Conservation (phyloP, 2,113 vertebrate species). For the Alosa alosa region DNA sequence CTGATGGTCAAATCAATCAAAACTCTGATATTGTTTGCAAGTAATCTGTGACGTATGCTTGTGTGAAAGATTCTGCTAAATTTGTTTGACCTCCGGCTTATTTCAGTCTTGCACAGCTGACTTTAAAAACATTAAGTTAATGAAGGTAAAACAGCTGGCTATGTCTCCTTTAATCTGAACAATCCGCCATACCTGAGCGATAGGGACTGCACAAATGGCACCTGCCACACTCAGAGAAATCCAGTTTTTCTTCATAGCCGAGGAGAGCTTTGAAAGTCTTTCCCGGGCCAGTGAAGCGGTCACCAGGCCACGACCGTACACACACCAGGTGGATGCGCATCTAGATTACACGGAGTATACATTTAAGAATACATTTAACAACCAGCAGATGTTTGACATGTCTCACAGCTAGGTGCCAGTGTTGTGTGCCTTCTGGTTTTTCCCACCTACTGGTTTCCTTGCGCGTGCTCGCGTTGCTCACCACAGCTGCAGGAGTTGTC, state of each 20-base stretch:
- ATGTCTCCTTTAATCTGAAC: neutral
- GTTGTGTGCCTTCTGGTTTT: no score
- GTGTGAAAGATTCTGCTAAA: no score
- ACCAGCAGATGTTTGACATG: neutral
- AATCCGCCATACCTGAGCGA: slow-evolving; percentile 45
- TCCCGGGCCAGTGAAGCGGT: neutral
- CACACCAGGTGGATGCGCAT: neutral
- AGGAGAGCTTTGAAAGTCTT: slow-evolving; percentile 28
- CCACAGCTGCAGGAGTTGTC: no score
- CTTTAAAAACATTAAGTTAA: no score
- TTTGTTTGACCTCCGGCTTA: no score
- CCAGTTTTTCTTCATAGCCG: slow-evolving; percentile 41
- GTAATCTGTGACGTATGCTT: no score
- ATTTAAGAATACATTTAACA: neutral
- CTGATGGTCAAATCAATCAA: no score
- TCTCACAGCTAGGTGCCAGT: neutral
- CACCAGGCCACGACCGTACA: neutral
- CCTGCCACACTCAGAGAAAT: slow-evolving; percentile 40
- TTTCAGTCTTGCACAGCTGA: no score
- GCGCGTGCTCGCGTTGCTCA: no score
- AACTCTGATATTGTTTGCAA: no score
- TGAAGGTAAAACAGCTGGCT: neutral
- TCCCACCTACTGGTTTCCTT: no score
- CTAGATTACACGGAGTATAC: neutral
- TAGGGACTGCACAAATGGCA: slow-evolving; percentile 53